phyloP scores from a whole-genome alignment of 2,797 vertebrate genomes.

The Clarias platycephalus region DNA sequence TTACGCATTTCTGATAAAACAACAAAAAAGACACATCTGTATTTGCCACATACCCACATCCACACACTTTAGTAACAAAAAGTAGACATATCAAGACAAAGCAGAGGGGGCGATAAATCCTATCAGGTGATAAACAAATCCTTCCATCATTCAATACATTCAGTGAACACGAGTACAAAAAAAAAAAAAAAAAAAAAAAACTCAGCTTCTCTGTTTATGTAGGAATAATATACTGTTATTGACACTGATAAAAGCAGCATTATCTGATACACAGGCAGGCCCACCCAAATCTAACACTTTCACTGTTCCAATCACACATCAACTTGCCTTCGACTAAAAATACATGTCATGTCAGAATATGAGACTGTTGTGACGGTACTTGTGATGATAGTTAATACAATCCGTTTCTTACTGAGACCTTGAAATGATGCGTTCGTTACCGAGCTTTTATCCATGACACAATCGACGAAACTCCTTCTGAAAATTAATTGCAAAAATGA shows the following conservation, averaged over 20 bases:
- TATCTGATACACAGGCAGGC: conserved; percentile 39
- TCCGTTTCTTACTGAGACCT: conserved; percentile 22
- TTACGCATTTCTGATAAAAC: conserved; percentile 86
- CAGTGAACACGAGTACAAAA: conserved; percentile 91
- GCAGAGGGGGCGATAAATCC: conserved; percentile 81
- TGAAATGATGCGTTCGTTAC: conserved; percentile 20
- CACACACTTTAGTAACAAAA: conserved; percentile 91
- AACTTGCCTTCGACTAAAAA: conserved; percentile 24
- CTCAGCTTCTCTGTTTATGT: conserved; percentile 60
- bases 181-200: conserved; percentile 35
- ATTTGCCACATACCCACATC: conserved; percentile 99
- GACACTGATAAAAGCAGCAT: conserved; percentile 44
- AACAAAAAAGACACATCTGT: conserved; percentile 96
- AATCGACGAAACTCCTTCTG: background rate
- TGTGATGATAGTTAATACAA: conserved; percentile 24
- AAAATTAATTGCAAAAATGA: conserved; percentile 21
- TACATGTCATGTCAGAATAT: conserved; percentile 13
- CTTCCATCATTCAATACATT: conserved; percentile 96
- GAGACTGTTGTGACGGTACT: conserved; percentile 4
- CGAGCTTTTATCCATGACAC: conserved; percentile 15
- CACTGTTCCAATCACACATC: conserved; percentile 33
- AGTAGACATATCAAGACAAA: conserved; percentile 99
- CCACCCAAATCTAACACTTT: conserved; percentile 36
- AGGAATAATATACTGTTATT: conserved; percentile 60
- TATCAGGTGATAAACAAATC: conserved; percentile 79